Conservation (phyloP, 2,797 vertebrate genomes). For the Pelochelys cantorii region DNA sequence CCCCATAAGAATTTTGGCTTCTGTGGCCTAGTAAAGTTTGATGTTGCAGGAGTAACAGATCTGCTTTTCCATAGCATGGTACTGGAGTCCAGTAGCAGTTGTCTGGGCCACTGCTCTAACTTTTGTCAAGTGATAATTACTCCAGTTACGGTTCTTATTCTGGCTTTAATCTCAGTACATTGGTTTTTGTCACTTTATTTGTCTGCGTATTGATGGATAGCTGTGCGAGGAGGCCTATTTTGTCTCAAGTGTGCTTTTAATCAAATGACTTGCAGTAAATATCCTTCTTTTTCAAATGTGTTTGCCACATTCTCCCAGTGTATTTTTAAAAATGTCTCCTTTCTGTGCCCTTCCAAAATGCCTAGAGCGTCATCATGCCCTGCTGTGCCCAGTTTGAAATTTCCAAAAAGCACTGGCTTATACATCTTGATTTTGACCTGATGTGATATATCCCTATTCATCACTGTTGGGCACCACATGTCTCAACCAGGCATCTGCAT, state of each 20-base stretch:
- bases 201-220: constrained; percentile 32
- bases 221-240: constrained; percentile 42
- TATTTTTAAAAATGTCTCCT: constrained; percentile 16
- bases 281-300: constrained; percentile 49
- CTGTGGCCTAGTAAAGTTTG: not conserved
- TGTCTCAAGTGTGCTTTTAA: constrained; percentile 64
- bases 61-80: not conserved
- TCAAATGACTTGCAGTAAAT: constrained; percentile 46
- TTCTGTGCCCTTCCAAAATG: constrained; percentile 20
- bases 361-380: constrained; percentile 11
- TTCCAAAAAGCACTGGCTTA: not conserved
- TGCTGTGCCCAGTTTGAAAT: not conserved
- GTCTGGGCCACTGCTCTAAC: not conserved
- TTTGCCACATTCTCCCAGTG: not conserved
- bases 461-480: rapidly evolving
- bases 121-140: not conserved
- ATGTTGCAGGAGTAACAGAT: constrained; percentile 23
- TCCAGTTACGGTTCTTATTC: constrained; percentile 26
- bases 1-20: not conserved
- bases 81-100: not conserved
- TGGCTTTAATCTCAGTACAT: constrained; percentile 20
- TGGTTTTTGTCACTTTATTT: constrained; percentile 34
- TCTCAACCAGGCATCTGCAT: not conserved
- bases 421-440: not conserved
- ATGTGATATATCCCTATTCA: not conserved